phyloP scores from a whole-genome alignment of 2,888 invertebrate genomes.

The Caenorhabditis japonica region DNA sequence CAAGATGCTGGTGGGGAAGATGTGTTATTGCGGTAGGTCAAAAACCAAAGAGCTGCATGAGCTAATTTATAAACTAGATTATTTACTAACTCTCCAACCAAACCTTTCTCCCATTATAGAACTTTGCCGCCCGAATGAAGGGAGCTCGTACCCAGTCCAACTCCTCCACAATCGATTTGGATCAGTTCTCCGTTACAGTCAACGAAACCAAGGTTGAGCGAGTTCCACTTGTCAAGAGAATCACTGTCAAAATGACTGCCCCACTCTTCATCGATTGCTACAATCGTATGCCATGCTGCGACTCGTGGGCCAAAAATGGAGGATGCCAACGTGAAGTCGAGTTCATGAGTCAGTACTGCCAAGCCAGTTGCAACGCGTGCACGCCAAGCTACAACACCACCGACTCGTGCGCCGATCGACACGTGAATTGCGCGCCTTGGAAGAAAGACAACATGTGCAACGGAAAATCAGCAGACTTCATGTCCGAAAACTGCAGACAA shows the following conservation, averaged over 20 bases:
- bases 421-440: conserved; percentile 68
- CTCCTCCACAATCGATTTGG: conserved; percentile 30
- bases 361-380: conserved; percentile 70
- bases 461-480: conserved; percentile 66
- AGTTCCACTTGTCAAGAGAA: conserved; percentile 44
- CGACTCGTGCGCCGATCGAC: conserved; percentile 71
- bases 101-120: too few relatives aligned
- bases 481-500: conserved; percentile 74
- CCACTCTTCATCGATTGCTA: conserved; percentile 73
- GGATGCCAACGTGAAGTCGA: conserved; percentile 68
- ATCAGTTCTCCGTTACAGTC: conserved; percentile 25
- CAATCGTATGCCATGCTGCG: conserved; percentile 74
- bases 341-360: conserved; percentile 75
- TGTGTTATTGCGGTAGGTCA: conserved; percentile 66
- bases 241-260: conserved; percentile 55
- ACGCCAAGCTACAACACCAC: conserved; percentile 68
- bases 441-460: conserved; percentile 61
- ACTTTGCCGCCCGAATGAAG: conserved; percentile 58
- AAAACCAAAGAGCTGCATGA: neutral
- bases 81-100: neutral
- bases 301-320: conserved; percentile 69
- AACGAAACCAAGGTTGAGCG: conserved; percentile 48
- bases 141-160: conserved; percentile 47
- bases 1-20: conserved; percentile 74
- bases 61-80: neutral